A percentile compares a stretch with the other conserved stretches of the same genome.
Evolutionary conservation across 2,797 vertebrate genomes (phyloP).

Genomic region (Delichon dasypus): DNA sequence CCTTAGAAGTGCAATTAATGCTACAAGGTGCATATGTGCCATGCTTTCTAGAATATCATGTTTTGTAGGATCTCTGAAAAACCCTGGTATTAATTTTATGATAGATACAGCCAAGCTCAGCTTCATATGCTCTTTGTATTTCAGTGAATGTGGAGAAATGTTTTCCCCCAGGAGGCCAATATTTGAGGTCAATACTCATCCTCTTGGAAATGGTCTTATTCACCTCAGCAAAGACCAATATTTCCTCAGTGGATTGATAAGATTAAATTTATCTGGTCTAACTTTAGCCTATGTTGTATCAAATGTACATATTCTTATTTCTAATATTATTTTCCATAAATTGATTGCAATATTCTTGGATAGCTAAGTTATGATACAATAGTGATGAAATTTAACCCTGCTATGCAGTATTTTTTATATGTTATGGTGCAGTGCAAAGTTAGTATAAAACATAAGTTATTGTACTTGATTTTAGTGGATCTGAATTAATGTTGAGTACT

Average conservation of each 20-base stretch:
- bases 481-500: background rate
- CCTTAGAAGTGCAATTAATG: background rate
- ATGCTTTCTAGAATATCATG: background rate
- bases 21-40: background rate
- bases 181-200: background rate
- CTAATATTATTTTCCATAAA: background rate
- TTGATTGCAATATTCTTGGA: background rate
- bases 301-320: background rate
- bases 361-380: background rate
- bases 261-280: background rate
- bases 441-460: background rate
- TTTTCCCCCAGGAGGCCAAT: background rate
- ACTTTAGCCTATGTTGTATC: background rate
- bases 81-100: background rate
- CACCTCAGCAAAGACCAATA: background rate
- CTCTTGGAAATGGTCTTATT: background rate
- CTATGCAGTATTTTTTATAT: background rate
- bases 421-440: background rate
- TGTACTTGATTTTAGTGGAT: background rate
- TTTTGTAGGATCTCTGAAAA: background rate
- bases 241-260: background rate
- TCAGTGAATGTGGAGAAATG: background rate
- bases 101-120: background rate
- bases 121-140: background rate
- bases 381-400: background rate